These are phyloP conservation scores for Novumbra hubbsi DNA, from an alignment of 2,797 vertebrate genomes.

Conservation along the genomic window DNA sequence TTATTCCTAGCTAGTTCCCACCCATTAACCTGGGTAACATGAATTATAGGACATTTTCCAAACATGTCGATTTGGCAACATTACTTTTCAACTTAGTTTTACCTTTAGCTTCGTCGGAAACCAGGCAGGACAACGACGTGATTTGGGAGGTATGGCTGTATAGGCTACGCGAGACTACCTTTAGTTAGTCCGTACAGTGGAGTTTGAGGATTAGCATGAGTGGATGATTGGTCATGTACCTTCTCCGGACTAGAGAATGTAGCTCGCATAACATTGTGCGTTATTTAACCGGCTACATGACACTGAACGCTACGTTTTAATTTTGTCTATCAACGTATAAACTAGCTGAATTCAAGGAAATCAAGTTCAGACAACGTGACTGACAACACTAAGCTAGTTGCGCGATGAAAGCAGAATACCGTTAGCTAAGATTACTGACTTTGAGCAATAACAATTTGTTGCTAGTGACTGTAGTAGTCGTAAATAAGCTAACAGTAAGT, in stretches of 20 bases:
- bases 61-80: neutral
- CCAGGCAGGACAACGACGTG: too few relatives aligned
- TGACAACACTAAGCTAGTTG: neutral
- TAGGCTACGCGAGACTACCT: too few relatives aligned
- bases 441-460: too few relatives aligned
- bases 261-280: neutral
- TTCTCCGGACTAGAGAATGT: neutral
- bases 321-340: neutral
- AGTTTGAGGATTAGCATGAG: neutral
- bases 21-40: neutral
- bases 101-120: too few relatives aligned
- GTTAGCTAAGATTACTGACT: neutral
- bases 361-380: neutral
- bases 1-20: neutral
- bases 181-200: neutral
- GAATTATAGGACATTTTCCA: neutral
- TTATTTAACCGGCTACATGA: neutral
- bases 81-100: neutral
- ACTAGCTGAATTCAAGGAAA: neutral
- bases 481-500: neutral
- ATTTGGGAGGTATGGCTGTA: too few relatives aligned
- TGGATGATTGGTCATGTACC: neutral
- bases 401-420: neutral
- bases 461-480: neutral
- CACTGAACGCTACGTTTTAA: neutral